Base-by-base conservation (phyloP, 2,797 vertebrate species). In the Ataeniobius toweri region DNA sequence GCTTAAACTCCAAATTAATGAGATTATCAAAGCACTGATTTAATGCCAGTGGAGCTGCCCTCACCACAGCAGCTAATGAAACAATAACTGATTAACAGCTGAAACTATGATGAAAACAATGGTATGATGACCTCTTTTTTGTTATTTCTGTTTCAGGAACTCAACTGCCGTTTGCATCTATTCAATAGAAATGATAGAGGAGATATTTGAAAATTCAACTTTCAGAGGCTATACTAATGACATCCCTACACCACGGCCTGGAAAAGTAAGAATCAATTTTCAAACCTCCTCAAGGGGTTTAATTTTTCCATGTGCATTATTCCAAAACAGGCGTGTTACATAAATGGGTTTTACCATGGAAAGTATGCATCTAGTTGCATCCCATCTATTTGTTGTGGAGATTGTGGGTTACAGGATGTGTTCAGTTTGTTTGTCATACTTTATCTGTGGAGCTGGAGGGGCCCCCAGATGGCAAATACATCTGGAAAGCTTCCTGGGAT, bases 161-260 rank as follows among this genome's bases (percentile, higher is more conserved):
- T 89, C 92, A 2, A 94, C 95, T 6, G 96, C 95, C 39, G 91
- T 96, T 63, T 96, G 96, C 81, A 81, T 95, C 78, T 96, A 96
- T 74, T 86, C 94, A 0, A 80, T 96, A 46, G 75, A 2, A 77
- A 89, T 85, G 41, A 93, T 96, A 61, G 95, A 96, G 76, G 18
- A 73, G 0, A 63, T 95, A 79, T 96, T 96, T 90, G 89, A 95
- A 80, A 90, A 59, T 28, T 96, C 96, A 12, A 72, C 75, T 39
- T 96, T 96, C 67, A 96, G 92, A 78, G 95, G 93, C 61, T 94
- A 89, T 24, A 0, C 85, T 14, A 8, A 79, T 5, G 16, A 81
- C 0, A 81, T 95, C 16, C 94, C 95, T 2, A 68, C 31, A 7
- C 95, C 94, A 36, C 93, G 95, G 67, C 95, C 96, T 13, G 96